These are phyloP conservation scores for Sparidentex hasta DNA, from an alignment of 2,797 vertebrate genomes.

Conservation along the genomic window DNA sequence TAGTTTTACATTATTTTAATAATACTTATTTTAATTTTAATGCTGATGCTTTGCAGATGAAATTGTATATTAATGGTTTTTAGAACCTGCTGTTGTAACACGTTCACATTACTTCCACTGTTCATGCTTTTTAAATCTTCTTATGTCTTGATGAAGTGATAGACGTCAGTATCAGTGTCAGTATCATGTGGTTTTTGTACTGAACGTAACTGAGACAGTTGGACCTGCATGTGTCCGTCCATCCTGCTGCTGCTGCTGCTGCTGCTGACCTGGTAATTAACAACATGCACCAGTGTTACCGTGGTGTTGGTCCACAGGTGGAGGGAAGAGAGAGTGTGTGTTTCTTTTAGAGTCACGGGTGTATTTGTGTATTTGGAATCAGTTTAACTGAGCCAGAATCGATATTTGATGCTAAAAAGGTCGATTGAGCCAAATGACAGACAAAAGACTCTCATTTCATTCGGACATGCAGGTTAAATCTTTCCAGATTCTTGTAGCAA, in stretches of 20 bases:
- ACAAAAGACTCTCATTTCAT: neutral
- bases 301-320: conserved; percentile 72
- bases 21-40: too few relatives aligned
- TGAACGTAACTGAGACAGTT: conserved; percentile 33
- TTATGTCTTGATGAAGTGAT: neutral
- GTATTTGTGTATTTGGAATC: neutral
- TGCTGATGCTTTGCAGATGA: neutral
- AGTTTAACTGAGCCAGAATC: neutral
- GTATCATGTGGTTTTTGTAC: conserved; percentile 45
- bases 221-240: conserved; percentile 18
- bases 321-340: conserved; percentile 22
- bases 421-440: conserved; percentile 8
- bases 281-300: neutral
- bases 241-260: conserved; percentile 28
- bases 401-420: neutral
- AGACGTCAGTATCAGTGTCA: conserved; percentile 7
- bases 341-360: conserved; percentile 43
- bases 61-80: neutral
- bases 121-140: neutral
- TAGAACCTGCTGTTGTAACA: neutral
- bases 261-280: conserved; percentile 69
- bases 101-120: neutral
- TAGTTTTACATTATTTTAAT: too few relatives aligned
- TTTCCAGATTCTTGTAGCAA: neutral
- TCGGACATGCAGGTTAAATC: too few relatives aligned